Base-by-base conservation (phyloP, 2,888 invertebrate species). In the Itoplectis maculator region DNA sequence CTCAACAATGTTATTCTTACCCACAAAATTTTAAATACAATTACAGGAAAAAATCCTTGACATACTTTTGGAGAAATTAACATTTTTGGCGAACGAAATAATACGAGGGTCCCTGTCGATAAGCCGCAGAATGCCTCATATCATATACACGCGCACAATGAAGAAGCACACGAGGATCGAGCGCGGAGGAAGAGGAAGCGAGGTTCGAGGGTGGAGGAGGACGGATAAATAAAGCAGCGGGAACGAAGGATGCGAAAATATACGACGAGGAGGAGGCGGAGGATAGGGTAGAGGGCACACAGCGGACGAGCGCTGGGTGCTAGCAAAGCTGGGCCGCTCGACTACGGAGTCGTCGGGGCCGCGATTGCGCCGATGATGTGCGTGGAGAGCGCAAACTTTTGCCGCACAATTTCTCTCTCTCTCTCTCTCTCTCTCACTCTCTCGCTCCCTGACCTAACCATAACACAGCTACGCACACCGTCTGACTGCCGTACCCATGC, bases 401-500 rank as follows among this genome's bases (percentile, higher is more conserved):
- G 69, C 75, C 79, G 47, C 65, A 40, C 18, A 20, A 42, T 69
- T 73, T 63, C 69, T 61, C 65, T 65, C 74, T 80, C 47, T 74
- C 75, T 45, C 56, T 63, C 65, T 88, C 89, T 89, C 90, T 89
- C 89, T 91, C 65, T 65, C 74, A 79, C 47, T 74, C 75, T 45
- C 56, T 63, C 65, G 88, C 89, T 89, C 90, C 89, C 89, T 91
- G 90, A 90, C 91, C 90, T 89, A 90, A 89, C 90, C 90, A 89
- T 87, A 88, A 20, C 18, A 51, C 56, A 20, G n/a, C 29, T 29
- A 13, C 29, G 29, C 29, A 29, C 29, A 5, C 29, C 29, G 29
- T 5, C 29, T 56, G n/a, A n/a, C n/a, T 29, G 51, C 15, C 47
- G n/a, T 29, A 29, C 29, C 3, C 5, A 13, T n/a, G 54, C 23